These are phyloP conservation scores for Desmodus rotundus DNA, from an alignment of 2,113 vertebrate genomes.

Conservation along the genomic window DNA sequence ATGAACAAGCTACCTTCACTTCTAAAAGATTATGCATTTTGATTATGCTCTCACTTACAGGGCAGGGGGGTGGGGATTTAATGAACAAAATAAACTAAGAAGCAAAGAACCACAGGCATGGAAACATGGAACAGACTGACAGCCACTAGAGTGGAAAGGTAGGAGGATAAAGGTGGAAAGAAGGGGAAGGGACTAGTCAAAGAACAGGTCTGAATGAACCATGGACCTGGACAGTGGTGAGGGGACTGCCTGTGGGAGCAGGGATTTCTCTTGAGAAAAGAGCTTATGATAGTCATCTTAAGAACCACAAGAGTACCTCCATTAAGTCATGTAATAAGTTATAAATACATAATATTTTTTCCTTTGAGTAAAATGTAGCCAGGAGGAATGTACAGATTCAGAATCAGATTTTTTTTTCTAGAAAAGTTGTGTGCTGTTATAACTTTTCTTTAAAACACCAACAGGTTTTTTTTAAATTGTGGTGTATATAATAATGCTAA, in stretches of 20 bases:
- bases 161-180: no score
- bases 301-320: background rate
- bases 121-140: no score
- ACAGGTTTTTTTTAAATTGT: background rate
- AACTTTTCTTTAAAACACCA: background rate
- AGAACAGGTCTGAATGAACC: no score
- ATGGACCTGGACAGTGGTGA: no score
- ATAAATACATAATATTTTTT: background rate
- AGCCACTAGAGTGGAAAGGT: no score
- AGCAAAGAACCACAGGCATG: no score
- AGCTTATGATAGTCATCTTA: background rate
- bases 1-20: background rate
- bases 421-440: background rate
- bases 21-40: background rate
- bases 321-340: background rate
- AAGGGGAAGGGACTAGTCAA: no score
- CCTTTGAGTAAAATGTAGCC: background rate
- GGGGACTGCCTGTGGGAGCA: background rate
- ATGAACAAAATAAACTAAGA: no score
- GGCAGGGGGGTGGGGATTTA: no score
- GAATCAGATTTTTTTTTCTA: background rate
- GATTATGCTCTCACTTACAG: no score
- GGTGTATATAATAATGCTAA: background rate
- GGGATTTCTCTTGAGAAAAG: background rate
- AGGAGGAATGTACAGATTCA: background rate